Evolutionary conservation across 1,140 invertebrate genomes (phyloP).

Genomic region (Aphelenchoides fujianensis): DNA sequence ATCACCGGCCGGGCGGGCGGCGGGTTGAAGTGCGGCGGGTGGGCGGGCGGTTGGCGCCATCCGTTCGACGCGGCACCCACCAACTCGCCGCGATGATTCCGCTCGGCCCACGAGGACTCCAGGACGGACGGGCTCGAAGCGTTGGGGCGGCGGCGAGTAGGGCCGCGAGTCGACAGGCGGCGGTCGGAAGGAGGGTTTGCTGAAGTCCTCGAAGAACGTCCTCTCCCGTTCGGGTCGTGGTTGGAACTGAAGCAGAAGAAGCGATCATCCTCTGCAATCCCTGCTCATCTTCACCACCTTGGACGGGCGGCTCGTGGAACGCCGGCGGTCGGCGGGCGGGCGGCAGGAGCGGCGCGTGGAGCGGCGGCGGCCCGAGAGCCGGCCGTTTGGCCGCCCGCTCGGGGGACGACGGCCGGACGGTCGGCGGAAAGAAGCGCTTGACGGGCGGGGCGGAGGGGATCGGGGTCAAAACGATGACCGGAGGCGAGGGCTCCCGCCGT

Average conservation of each 20-base stretch:
- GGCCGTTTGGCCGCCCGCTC: not conserved
- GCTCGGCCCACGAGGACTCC: constrained; percentile 3
- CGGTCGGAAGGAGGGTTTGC: not conserved
- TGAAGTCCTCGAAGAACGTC: not conserved
- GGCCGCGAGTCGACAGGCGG: not conserved
- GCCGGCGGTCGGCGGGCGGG: not conserved
- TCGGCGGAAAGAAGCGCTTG: constrained; percentile 1
- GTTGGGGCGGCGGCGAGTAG: not conserved
- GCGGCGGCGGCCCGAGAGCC: not conserved
- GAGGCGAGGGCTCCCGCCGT: not conserved
- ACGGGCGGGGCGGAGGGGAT: not conserved
- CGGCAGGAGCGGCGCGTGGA: not conserved
- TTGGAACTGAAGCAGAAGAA: not conserved
- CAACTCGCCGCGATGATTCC: not conserved
- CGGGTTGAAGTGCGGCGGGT: too few species aligned
- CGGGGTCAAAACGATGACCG: not conserved
- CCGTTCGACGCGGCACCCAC: too few species aligned
- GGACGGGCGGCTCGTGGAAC: not conserved
- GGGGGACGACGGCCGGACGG: not conserved
- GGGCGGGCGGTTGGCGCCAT: too few species aligned
- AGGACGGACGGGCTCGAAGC: not conserved
- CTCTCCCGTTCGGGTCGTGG: not conserved
- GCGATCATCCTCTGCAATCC: too few species aligned
- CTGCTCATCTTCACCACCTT: not conserved
- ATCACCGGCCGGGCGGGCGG: too few species aligned